Evolutionary conservation across 2,797 vertebrate species (phyloP).

Genomic region (Fistularia tabacaria): DNA sequence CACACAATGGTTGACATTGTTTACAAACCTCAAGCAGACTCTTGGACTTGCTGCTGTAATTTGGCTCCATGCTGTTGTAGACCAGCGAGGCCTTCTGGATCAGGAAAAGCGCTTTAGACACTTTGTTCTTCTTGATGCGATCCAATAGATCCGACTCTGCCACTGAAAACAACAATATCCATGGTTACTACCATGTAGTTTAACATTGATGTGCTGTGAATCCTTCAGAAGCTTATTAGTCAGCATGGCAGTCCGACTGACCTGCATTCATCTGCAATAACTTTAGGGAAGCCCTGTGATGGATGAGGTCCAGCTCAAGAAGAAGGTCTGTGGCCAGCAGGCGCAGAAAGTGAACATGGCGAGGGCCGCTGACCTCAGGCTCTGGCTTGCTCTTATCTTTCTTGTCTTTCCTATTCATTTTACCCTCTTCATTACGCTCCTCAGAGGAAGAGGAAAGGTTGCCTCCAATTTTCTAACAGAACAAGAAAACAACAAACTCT

Average conservation of each 20-base stretch:
- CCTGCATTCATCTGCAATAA: constrained; percentile 73
- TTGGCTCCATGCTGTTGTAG: constrained; percentile 57
- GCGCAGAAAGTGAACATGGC: constrained; percentile 36
- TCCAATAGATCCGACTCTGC: constrained; percentile 76
- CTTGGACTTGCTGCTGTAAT: constrained; percentile 49
- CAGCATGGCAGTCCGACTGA: constrained; percentile 27
- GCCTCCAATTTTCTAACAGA: constrained; percentile 40
- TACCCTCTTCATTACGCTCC: constrained; percentile 14
- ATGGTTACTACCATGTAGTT: not conserved
- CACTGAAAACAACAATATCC: constrained; percentile 29
- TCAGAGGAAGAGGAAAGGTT: constrained; percentile 1
- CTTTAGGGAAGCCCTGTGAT: constrained; percentile 83
- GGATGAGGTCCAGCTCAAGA: constrained; percentile 81
- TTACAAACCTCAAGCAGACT: constrained; percentile 81
- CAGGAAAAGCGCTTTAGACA: constrained; percentile 86
- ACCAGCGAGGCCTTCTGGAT: constrained; percentile 81
- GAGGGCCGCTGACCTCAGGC: constrained; percentile 6
- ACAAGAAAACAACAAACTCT: no score
- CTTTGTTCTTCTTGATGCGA: constrained; percentile 85
- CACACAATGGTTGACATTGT: no score
- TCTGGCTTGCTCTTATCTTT: constrained; percentile 23
- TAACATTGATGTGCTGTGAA: no score
- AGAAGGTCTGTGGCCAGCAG: constrained; percentile 81
- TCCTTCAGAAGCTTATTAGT: no score
- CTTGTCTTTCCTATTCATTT: constrained; percentile 22